Conservation (phyloP, 2,113 vertebrate species). For the Thunnus maccoyii region DNA sequence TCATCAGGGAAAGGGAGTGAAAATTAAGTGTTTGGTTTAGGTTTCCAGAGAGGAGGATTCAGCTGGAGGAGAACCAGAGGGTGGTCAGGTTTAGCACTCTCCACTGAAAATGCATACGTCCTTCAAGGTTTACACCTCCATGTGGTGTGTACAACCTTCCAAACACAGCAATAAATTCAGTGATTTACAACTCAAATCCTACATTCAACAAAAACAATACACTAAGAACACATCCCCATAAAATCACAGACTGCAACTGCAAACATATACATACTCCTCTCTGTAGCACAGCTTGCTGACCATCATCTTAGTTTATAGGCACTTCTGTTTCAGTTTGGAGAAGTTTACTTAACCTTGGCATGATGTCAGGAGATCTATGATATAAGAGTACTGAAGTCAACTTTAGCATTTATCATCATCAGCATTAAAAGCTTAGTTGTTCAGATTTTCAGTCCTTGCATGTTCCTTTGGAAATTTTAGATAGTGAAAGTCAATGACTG, state of each 20-base stretch:
- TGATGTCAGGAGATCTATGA: not conserved
- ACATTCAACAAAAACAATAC: conserved; percentile 23
- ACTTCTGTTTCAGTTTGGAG: not conserved
- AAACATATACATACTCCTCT: conserved; percentile 17
- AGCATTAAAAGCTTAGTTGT: no score
- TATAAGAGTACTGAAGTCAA: not conserved
- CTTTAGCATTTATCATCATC: not conserved
- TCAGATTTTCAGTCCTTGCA: no score
- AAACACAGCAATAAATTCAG: conserved; percentile 27
- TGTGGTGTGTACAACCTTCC: conserved; percentile 3
- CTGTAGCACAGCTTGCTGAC: conserved; percentile 4
- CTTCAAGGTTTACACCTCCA: conserved; percentile 1
- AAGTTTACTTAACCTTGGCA: not conserved
- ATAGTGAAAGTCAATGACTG: no score
- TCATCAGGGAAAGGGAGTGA: conserved; percentile 53
- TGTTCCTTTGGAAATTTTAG: no score
- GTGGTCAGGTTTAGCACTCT: not conserved
- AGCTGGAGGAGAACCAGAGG: conserved; percentile 15
- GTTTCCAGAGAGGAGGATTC: conserved; percentile 30
- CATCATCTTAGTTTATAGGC: not conserved
- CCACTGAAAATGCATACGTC: conserved; percentile 15
- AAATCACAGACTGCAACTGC: not conserved
- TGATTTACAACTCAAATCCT: conserved; percentile 24
- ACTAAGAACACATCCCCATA: conserved; percentile 1
- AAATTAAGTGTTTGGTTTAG: conserved; percentile 47